Base-by-base conservation (phyloP, 2,797 vertebrate genomes). In the Myotis daubentonii region DNA sequence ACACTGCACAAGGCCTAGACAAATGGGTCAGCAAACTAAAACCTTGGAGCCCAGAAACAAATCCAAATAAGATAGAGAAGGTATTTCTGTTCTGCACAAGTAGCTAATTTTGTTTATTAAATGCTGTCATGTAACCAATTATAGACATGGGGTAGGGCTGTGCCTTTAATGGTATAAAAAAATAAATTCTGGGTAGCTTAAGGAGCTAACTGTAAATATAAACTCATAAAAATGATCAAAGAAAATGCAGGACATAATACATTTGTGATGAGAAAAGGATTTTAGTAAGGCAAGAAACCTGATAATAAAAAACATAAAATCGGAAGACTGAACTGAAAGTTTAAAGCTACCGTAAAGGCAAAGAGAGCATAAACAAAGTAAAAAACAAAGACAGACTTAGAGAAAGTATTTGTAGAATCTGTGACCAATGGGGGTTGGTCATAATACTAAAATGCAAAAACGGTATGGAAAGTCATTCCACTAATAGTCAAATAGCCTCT, bases 61-160 rank as follows among this genome's bases (percentile, higher is more conserved):
- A 47, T 53, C 47, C 16, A 84, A 41, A 25, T 92, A 23, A 82
- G 51, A 70, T 33, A 53, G 1, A 60, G 36, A 71, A 62, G 2
- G 6, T n/a, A 87, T 82, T 93, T 92, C 17, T 80, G 2, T 94
- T 92, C 53, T 90, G 5, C 23, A 3, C 12, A 8, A 87, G 8
- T n/a, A 84, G 8, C 30, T 49, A 51, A n/a, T 91, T 75, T 71
- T 68, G 60, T 76, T 94, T 91, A 85, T 81, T 87, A 85, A 81
- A 38, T 70, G n/a, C 2, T 57, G 1, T 87, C 10, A 17, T 57
- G 3, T 47, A 94, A 51, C 28, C 62, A 16, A 49, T 5, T 62
- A 22, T 87, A 88, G 16, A 17, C 20, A 12, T 66, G 38, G 44
- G 20, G 4, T 3, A 12, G 2, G 16, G 3, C 28, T 80, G 2